phyloP scores from a whole-genome alignment of 2,113 vertebrate genomes.

The Zosterops lateralis region DNA sequence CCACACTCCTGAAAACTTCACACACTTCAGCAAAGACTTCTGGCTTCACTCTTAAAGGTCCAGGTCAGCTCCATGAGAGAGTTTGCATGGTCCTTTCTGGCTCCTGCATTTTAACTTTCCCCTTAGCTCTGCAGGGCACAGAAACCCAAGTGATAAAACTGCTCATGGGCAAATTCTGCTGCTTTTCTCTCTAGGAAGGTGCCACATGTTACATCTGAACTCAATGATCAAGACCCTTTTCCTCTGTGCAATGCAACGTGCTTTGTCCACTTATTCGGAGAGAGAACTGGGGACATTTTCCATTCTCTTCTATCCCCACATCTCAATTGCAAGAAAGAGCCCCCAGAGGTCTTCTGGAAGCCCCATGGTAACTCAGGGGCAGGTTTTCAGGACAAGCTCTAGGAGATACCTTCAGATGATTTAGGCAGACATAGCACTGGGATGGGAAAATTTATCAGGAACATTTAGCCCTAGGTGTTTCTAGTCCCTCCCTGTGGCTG shows the following conservation, averaged over 20 bases:
- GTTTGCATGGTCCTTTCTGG: background rate
- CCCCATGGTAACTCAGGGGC: background rate
- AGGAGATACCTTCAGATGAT: background rate
- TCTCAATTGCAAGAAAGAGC: background rate
- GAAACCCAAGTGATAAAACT: background rate
- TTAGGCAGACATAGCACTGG: background rate
- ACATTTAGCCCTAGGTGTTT: background rate
- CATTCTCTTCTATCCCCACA: background rate
- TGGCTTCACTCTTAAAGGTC: background rate
- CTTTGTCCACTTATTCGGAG: background rate
- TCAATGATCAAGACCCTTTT: background rate
- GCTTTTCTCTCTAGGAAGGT: background rate
- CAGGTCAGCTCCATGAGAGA: background rate
- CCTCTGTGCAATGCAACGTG: background rate
- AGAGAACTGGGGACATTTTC: background rate
- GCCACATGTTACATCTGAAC: background rate
- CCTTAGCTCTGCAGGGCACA: background rate
- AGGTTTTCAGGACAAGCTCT: background rate
- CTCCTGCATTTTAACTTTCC: background rate
- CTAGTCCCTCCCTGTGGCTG: background rate
- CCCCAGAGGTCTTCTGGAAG: background rate
- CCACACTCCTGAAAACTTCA: background rate
- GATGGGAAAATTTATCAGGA: background rate
- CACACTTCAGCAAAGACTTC: background rate
- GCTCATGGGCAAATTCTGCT: background rate